Evolutionary conservation across 2,797 vertebrate genomes (phyloP).

Genomic region (Ctenopoma multispine): DNA sequence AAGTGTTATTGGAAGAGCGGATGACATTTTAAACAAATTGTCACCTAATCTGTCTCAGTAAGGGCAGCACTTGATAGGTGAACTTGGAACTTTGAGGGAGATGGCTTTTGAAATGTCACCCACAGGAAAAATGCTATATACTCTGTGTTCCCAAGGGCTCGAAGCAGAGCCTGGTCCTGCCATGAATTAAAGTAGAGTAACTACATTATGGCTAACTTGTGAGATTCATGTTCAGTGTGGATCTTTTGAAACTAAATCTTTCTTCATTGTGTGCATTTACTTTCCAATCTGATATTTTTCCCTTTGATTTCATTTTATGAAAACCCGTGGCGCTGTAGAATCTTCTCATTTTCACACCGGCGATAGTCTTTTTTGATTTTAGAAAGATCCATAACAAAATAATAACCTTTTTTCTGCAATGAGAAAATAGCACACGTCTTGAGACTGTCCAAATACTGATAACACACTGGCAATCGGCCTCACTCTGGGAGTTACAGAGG

Average conservation of each 20-base stretch:
- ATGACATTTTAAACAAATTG: constrained; percentile 84
- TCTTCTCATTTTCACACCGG: constrained; percentile 15
- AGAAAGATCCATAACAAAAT: constrained; percentile 8
- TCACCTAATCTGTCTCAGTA: constrained; percentile 72
- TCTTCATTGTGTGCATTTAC: constrained; percentile 1
- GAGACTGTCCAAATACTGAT: constrained; percentile 44
- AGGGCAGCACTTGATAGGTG: constrained; percentile 73
- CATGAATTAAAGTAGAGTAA: constrained; percentile 29
- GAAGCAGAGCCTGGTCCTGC: constrained; percentile 17
- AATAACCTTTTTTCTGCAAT: constrained; percentile 14
- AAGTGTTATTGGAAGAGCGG: constrained; percentile 64
- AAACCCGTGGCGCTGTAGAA: background rate
- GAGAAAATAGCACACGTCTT: constrained; percentile 21
- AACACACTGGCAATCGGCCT: constrained; percentile 38
- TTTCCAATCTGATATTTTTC: constrained; percentile 6
- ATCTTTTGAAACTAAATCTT: constrained; percentile 8
- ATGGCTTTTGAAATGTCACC: constrained; percentile 84
- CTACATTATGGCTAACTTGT: constrained; percentile 23
- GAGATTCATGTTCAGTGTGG: constrained; percentile 8
- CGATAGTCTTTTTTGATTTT: constrained; percentile 11
- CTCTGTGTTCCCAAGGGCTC: constrained; percentile 30
- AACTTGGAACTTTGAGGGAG: constrained; percentile 79
- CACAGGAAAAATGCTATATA: constrained; percentile 44
- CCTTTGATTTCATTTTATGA: background rate
- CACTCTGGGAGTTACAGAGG: constrained; percentile 46